These are phyloP conservation scores for Rhingia rostrata DNA, from an alignment of 2,888 invertebrate species.

Conservation along the genomic window DNA sequence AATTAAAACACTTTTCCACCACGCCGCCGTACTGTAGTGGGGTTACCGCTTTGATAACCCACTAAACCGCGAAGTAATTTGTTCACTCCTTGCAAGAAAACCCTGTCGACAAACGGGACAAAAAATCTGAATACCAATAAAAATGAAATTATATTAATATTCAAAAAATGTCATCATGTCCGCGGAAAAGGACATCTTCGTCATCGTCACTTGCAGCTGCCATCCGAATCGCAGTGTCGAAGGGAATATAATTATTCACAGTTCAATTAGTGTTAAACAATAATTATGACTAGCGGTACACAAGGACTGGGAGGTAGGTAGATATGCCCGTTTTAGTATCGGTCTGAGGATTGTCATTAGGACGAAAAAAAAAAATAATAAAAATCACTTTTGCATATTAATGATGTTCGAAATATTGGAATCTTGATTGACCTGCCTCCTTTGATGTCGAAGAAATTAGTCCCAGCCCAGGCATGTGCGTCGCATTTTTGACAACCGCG, in stretches of 20 bases:
- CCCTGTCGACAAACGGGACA: not conserved
- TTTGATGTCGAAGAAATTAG: constrained; percentile 65
- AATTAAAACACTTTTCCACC: constrained; percentile 45
- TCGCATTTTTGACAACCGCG: constrained; percentile 27
- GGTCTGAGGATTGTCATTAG: constrained; percentile 62
- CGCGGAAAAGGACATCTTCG: constrained; percentile 49
- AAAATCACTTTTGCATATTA: constrained; percentile 60
- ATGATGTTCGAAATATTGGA: constrained; percentile 48
- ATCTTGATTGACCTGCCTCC: constrained; percentile 69
- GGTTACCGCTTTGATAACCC: constrained; percentile 46
- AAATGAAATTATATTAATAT: constrained; percentile 79
- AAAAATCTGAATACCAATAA: constrained; percentile 69
- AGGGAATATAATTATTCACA: constrained; percentile 68
- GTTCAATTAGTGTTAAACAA: constrained; percentile 71
- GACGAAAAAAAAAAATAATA: constrained; percentile 18
- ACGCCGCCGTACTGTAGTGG: not conserved
- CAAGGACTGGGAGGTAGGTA: constrained; percentile 16
- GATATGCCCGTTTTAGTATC: constrained; percentile 16
- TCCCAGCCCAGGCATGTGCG: constrained; percentile 48
- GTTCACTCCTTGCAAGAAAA: constrained; percentile 14
- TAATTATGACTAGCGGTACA: constrained; percentile 45
- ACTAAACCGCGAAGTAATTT: constrained; percentile 62
- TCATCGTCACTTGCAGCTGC: constrained; percentile 62
- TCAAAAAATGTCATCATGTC: constrained; percentile 80
- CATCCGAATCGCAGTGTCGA: constrained; percentile 21